A percentile compares a stretch with the other conserved stretches of the same genome.
phyloP scores from a whole-genome alignment of 2,797 vertebrate species.

The Pachyuromys duprasi region DNA sequence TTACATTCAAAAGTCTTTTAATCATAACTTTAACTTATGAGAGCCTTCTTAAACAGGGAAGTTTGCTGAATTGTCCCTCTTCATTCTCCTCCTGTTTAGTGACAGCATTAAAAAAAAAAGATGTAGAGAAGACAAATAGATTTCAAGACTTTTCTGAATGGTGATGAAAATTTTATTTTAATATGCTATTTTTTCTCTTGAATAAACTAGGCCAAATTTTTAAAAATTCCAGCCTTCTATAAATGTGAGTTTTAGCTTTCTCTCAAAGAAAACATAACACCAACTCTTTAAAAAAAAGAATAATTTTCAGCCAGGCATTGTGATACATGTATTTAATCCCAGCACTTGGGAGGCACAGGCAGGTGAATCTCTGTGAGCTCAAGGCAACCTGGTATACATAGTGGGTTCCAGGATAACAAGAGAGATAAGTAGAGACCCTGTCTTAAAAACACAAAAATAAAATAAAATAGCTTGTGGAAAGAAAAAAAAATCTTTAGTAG shows the following conservation, averaged over 20 bases:
- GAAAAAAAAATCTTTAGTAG: not conserved
- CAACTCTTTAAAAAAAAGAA: not conserved
- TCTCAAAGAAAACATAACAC: constrained; percentile 15
- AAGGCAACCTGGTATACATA: not conserved
- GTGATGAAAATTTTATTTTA: not conserved
- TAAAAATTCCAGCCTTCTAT: not conserved
- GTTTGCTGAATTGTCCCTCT: not conserved
- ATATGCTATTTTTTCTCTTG: not conserved
- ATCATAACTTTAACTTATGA: not conserved
- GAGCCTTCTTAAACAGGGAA: not conserved
- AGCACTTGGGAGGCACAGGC: not conserved
- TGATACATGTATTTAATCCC: not conserved
- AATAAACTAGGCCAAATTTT: not conserved
- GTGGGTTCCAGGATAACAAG: not conserved
- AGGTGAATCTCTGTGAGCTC: not conserved
- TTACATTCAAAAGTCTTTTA: not conserved
- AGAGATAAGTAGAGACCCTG: not conserved
- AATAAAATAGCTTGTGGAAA: not conserved
- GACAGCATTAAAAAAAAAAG: not conserved
- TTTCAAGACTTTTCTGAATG: not conserved
- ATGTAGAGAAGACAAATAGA: not conserved
- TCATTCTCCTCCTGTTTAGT: not conserved
- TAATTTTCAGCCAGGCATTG: not conserved
- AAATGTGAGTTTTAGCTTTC: not conserved
- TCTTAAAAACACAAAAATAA: not conserved